These are phyloP conservation scores for Silurus glanis DNA, from an alignment of 2,113 vertebrate genomes.

Conservation along the genomic window DNA sequence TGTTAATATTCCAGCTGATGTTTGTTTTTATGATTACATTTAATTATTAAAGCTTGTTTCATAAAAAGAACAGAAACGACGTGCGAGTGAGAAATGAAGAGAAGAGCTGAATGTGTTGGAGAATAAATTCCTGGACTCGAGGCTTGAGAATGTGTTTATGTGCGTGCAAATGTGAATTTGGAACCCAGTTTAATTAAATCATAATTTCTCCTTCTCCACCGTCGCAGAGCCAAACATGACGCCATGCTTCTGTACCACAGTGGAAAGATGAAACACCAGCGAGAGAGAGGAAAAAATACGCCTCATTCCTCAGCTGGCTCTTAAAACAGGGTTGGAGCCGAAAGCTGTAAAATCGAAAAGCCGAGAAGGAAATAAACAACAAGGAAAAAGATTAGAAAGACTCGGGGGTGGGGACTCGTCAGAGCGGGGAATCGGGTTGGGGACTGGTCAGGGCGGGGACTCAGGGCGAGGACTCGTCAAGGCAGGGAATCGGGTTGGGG, in stretches of 20 bases:
- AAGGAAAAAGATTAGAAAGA: neutral
- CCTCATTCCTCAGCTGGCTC: conserved; percentile 24
- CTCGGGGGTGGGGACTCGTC: too few species aligned
- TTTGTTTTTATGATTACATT: neutral
- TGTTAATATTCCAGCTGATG: neutral
- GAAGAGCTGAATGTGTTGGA: neutral
- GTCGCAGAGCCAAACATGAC: neutral
- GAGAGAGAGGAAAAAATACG: too few species aligned
- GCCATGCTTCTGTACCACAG: neutral
- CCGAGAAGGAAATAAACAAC: neutral
- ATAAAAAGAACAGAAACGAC: neutral
- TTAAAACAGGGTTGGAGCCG: conserved; percentile 6
- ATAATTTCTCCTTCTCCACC: neutral
- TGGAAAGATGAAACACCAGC: neutral
- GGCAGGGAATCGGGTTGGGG: too few species aligned
- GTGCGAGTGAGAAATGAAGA: neutral
- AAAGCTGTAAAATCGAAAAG: neutral
- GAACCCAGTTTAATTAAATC: conserved; percentile 10
- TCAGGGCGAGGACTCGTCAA: too few species aligned
- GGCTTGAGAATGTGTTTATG: neutral
- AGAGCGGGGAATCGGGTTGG: too few species aligned
- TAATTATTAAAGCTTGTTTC: neutral
- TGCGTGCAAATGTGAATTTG: neutral
- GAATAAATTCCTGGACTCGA: neutral
- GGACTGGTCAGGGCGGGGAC: too few species aligned